Base-by-base conservation (phyloP, 1,140 invertebrate species). In the Pachyrhynchus sulphureomaculatus region DNA sequence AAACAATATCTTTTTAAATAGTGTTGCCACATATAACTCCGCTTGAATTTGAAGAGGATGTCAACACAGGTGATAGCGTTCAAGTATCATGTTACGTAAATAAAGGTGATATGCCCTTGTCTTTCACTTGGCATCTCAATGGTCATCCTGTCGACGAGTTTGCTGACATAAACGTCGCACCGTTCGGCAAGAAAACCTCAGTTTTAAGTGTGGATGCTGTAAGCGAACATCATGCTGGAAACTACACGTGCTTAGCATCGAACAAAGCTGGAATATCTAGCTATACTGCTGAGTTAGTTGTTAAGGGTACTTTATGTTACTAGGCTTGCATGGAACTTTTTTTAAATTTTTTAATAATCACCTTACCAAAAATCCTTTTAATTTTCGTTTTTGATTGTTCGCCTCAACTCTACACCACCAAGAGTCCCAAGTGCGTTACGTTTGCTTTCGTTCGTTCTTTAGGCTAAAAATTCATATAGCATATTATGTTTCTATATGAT, bases 131-230 rank as follows among this genome's bases (percentile, higher is more conserved):
- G 81, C 71, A 71, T 15, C 74, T 81, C 45, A 79, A 82, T 37
- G 76, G 74, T 13, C 69, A 76, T 49, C 67, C 71, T 13, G 55
- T 72, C 8, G 12, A 41, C 2, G 39, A 62, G 39, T 17, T 21
- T 15, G n/a, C 37, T 8, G 68, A 53, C 15, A 64, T 72, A 18
- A 58, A 48, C 37, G 63, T 72, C 8, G 64, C 70, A 15, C 85
- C 83, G 74, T 75, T 88, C 67, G 87, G 88, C 39, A 83, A 85
- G 62, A 84, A 85, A 70, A 86, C 86, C 56, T 87, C 84, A 53
- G 79, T 91, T 67, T 77, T 96, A 56, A 86, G 84, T 26, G 93
- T 95, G 58, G 85, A 89, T 59, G 83, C 86, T 9, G 86, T 88
- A 51, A 85, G 83, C 65, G 86, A 88, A 44, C 81, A 83, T 88